Base-by-base conservation (phyloP, 2,113 vertebrate species). In the Petrocephalus microphthalmus region DNA sequence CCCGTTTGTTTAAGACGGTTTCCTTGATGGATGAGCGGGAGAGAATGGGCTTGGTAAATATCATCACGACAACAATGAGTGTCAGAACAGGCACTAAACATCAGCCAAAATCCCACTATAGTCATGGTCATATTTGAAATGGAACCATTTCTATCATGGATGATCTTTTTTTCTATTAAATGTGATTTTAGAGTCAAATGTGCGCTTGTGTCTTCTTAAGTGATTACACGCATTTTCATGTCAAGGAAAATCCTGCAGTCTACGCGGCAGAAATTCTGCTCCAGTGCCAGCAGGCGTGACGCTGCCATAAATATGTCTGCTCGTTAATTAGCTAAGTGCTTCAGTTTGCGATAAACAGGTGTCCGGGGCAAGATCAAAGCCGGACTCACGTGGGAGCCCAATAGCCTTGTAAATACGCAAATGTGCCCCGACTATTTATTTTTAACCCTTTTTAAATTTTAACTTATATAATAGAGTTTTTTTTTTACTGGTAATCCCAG, bases 291-390 rank as follows among this genome's bases (percentile, higher is more conserved):
- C 49, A n/a, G 82, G 22, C n/a, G 0, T 1, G 22, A 51, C 22
- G 56, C 52, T 20, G 15, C n/a, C 25, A 85, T 85, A 29, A 54
- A 85, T 33, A 29, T 33, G 51, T 54, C 49, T 56, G 52, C 29
- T 49, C 45, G 7, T 52, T 42, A 78, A 25, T 84, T 84, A 54
- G 49, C 52, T 85, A 85, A 85, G 52, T 85, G 84, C 52, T 85
- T 85, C 49, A 0, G n/a, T 19, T 52, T 53, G 52, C 51, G 11
- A 7, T 53, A 25, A 54, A 29, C 49, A 56, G 84, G 15, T 56
- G n/a, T 33, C 22, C 1, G 52, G 52, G n/a, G 52, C 52, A 56
- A 53, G 15, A 85, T 53, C 33, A 85, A 54, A 54, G n/a, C 3
- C 4, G 60, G n/a, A 5, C 25, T 0, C 52, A 42, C 52, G 19